These are phyloP conservation scores for Sebastes kiyomatsui DNA, from an alignment of 2,797 vertebrate genomes.

Conservation along the genomic window DNA sequence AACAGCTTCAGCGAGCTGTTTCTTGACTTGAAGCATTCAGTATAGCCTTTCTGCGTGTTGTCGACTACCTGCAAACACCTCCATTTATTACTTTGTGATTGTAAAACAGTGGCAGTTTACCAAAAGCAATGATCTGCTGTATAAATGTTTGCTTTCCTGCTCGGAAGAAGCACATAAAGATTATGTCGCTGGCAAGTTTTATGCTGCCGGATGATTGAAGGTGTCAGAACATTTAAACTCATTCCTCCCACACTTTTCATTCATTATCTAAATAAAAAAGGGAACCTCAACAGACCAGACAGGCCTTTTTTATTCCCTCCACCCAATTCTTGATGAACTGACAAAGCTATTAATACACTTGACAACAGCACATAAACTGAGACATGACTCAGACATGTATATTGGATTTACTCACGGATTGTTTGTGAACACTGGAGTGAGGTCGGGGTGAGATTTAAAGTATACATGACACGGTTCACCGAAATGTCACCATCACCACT, in stretches of 20 bases:
- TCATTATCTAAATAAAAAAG: neutral
- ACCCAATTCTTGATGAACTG: neutral
- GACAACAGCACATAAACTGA: neutral
- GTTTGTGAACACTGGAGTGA: conserved; percentile 15
- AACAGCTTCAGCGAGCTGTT: conserved; percentile 15
- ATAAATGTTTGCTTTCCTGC: neutral
- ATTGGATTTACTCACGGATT: neutral
- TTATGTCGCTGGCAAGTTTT: neutral
- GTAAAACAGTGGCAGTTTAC: neutral
- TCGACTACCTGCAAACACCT: neutral
- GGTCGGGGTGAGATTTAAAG: neutral
- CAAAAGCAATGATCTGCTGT: neutral
- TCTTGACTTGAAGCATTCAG: conserved; percentile 1
- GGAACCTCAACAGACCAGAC: neutral
- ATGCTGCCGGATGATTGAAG: neutral
- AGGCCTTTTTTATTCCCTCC: neutral
- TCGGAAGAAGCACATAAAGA: neutral
- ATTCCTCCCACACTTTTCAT: neutral
- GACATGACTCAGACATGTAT: conserved; percentile 1
- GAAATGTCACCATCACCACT: neutral
- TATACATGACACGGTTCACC: neutral
- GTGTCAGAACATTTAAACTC: neutral
- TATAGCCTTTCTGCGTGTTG: neutral
- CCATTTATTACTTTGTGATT: neutral
- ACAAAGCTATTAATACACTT: conserved; percentile 1